These are phyloP conservation scores for Chrysomela aeneicollis DNA, from an alignment of 2,888 invertebrate genomes.

Conservation along the genomic window DNA sequence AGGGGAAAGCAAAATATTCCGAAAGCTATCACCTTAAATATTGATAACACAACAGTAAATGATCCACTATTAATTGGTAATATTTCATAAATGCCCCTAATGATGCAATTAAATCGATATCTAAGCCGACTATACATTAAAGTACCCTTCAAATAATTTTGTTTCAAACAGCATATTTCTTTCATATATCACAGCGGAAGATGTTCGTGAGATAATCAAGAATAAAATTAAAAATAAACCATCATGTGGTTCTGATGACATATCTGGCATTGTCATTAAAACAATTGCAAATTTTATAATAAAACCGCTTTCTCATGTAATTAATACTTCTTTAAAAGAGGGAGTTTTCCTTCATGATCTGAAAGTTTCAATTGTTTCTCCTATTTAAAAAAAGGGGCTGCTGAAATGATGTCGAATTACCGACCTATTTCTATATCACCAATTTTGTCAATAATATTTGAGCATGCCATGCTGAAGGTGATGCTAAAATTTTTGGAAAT, in stretches of 20 bases:
- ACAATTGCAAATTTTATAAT: not conserved
- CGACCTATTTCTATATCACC: too few relatives aligned
- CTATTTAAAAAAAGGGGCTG: conserved; percentile 11
- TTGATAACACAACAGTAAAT: too few relatives aligned
- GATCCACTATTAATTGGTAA: too few relatives aligned
- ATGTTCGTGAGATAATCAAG: not conserved
- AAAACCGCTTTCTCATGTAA: not conserved
- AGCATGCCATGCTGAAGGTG: conserved; percentile 15
- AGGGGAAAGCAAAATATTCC: too few relatives aligned
- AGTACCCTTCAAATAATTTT: conserved; percentile 5
- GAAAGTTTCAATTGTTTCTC: conserved; percentile 7
- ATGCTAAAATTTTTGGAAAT: conserved; percentile 16
- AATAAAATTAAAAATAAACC: conserved; percentile 3
- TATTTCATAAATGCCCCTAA: too few relatives aligned
- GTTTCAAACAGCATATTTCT: not conserved
- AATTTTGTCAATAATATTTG: conserved; percentile 14
- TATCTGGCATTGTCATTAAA: not conserved
- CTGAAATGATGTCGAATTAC: conserved; percentile 18
- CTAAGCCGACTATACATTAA: too few relatives aligned
- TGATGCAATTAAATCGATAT: too few relatives aligned
- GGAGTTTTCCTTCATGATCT: not conserved
- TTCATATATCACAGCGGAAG: not conserved
- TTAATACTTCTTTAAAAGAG: not conserved
- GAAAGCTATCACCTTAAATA: too few relatives aligned
- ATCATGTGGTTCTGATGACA: not conserved